Conservation (phyloP, 2,113 vertebrate genomes). For the Bubo scandiacus region DNA sequence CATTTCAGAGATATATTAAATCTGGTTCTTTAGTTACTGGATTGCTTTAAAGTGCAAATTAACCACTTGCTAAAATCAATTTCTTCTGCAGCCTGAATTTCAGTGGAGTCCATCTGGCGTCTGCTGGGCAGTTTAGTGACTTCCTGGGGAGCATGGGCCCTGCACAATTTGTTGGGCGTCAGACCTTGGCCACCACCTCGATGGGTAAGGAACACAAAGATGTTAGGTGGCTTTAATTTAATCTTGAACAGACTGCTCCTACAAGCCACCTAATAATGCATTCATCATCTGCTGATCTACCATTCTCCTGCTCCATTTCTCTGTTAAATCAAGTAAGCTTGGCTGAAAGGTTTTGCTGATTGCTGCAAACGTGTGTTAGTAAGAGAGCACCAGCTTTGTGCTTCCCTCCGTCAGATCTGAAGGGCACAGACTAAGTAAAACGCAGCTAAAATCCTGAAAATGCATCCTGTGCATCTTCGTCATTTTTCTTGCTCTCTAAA, state of each 20-base stretch:
- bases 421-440: neutral
- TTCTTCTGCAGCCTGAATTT: slow-evolving; percentile 89
- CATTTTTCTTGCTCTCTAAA: neutral
- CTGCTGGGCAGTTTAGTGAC: slow-evolving; percentile 94
- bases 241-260: neutral
- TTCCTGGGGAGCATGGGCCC: slow-evolving; percentile 98
- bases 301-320: neutral
- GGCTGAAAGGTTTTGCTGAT: neutral
- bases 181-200: slow-evolving; percentile 96
- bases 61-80: slow-evolving; percentile 13
- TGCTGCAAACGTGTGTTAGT: neutral
- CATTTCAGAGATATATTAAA: neutral
- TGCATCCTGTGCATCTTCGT: neutral
- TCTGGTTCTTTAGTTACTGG: neutral
- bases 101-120: slow-evolving; percentile 94
- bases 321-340: neutral
- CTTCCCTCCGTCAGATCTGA: neutral
- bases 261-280: neutral
- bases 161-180: slow-evolving; percentile 94
- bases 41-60: slow-evolving; percentile 24
- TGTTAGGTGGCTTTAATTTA: neutral
- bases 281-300: neutral
- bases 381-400: neutral
- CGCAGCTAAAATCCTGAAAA: neutral
- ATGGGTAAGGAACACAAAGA: slow-evolving; percentile 84